Percentiles rank a stretch among this genome's conserved stretches.
Conservation (phyloP, 2,888 invertebrate species). For the Himalopsyche kuldschensis region DNA sequence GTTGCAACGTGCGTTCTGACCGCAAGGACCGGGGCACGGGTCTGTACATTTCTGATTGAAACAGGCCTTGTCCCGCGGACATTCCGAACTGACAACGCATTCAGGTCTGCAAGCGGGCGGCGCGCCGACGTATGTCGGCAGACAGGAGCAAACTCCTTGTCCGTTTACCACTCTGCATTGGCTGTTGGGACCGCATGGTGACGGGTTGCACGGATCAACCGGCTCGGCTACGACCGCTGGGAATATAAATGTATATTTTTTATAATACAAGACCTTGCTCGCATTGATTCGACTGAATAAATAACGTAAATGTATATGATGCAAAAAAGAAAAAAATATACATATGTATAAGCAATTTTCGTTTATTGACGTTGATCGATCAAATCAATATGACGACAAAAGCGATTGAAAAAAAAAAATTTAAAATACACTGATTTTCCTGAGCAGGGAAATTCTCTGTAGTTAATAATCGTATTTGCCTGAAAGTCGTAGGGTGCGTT, state of each 20-base stretch:
- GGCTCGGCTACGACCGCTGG: slow-evolving; percentile 73
- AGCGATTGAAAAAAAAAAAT: not conserved
- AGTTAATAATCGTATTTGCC: too few species aligned
- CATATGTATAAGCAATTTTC: too few species aligned
- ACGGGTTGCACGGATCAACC: slow-evolving; percentile 69
- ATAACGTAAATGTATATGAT: too few species aligned
- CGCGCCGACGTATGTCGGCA: slow-evolving; percentile 65
- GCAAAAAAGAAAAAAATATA: too few species aligned
- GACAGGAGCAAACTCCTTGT: slow-evolving; percentile 72
- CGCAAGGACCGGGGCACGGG: slow-evolving; percentile 74
- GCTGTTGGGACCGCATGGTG: slow-evolving; percentile 83
- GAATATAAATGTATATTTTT: slow-evolving; percentile 58
- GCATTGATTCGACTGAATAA: too few species aligned
- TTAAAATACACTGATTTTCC: not conserved
- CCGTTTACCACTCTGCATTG: slow-evolving; percentile 72
- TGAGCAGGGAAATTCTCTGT: not conserved
- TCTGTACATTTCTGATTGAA: slow-evolving; percentile 69
- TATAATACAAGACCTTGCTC: too few species aligned
- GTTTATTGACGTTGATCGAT: not conserved
- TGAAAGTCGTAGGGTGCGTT: too few species aligned
- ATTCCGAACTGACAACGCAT: slow-evolving; percentile 73
- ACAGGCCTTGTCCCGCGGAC: slow-evolving; percentile 68
- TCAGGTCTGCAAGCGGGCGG: slow-evolving; percentile 78
- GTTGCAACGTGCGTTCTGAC: slow-evolving; percentile 70
- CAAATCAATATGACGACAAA: not conserved